A percentile compares a stretch with the other conserved stretches of the same genome.
These are phyloP conservation scores for Ennomos erosarius DNA, from an alignment of 2,888 invertebrate species.

Conservation along the genomic window DNA sequence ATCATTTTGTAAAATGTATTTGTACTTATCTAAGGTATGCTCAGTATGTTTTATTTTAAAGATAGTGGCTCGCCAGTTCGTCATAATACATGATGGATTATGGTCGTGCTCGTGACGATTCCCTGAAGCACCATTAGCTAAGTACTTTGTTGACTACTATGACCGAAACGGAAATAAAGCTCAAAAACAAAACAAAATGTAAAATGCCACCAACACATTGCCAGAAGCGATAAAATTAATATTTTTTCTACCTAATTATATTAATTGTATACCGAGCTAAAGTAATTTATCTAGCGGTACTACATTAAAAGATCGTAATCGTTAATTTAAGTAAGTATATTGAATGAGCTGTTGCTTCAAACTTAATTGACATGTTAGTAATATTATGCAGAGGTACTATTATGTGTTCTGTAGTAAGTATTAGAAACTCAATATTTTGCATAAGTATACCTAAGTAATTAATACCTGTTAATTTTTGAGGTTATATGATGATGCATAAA, in stretches of 20 bases:
- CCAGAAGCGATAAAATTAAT: background rate
- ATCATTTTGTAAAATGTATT: background rate
- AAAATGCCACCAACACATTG: background rate
- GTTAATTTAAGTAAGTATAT: too few relatives aligned
- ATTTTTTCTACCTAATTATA: background rate
- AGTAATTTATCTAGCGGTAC: constrained; percentile 1
- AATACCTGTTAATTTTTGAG: too few relatives aligned
- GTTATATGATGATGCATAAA: too few relatives aligned
- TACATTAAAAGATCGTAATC: background rate
- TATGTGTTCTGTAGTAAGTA: too few relatives aligned
- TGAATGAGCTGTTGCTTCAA: too few relatives aligned
- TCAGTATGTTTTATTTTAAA: constrained; percentile 5
- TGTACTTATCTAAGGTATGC: background rate
- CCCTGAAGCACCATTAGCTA: constrained; percentile 27
- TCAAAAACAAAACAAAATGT: constrained; percentile 17
- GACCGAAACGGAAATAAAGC: constrained; percentile 2
- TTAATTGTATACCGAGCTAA: background rate
- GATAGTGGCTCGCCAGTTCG: constrained; percentile 19
- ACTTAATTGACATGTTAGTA: too few relatives aligned
- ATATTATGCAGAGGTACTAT: too few relatives aligned
- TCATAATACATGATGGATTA: constrained; percentile 29
- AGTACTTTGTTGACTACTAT: too few relatives aligned
- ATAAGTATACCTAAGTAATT: too few relatives aligned
- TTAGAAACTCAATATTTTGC: too few relatives aligned
- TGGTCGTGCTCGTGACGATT: constrained; percentile 30